Evolutionary conservation across 2,888 invertebrate genomes (phyloP), one percentile per base, ranked within the genome.

Genomic region (Hypsopygia costalis): DNA sequence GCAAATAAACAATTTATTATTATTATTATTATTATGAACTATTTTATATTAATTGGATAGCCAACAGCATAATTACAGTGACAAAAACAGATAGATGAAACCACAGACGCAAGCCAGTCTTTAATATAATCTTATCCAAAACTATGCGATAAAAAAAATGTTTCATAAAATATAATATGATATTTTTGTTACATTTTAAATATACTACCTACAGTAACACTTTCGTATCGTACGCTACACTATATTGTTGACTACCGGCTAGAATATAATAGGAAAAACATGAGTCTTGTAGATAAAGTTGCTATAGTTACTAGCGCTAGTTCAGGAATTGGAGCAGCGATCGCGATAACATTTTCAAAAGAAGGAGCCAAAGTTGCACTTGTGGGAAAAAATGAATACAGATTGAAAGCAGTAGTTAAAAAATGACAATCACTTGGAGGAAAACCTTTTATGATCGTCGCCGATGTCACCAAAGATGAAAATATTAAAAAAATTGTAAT

Each of bases 401-500:
- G 40, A 28, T 5, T 16, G 16, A 16, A 16, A 16, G 16, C 2
- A 16, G 33, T 39, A 6, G 4, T n/a, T 9, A 28, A 28, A 4
- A 22, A 40, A 36, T 39, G 39, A n/a, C 27, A 43, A 11, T 28
- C 32, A 30, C 21, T 37, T 20, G 37, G 41, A 20, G 11, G n/a
- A 0, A 37, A 36, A 9, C 34, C 41, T 3, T 25, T 44, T 8
- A 10, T 34, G 4, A 36, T 49, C 6, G 27, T 12, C 6, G 48
- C 48, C 8, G 48, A 51, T 31, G 20, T 58, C n/a, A 41, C 49
- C 1, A 44, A 41, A 22, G 58, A 56, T 32, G 43, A 41, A 5
- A 51, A 53, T 16, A 40, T 44, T 6, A 49, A 45, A 21, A 37
- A 41, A 32, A 41, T 94, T 37, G 62, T 95, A 6, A 85, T 91